Evolutionary conservation across 2,797 vertebrate genomes (phyloP).

Genomic region (Alauda arvensis): DNA sequence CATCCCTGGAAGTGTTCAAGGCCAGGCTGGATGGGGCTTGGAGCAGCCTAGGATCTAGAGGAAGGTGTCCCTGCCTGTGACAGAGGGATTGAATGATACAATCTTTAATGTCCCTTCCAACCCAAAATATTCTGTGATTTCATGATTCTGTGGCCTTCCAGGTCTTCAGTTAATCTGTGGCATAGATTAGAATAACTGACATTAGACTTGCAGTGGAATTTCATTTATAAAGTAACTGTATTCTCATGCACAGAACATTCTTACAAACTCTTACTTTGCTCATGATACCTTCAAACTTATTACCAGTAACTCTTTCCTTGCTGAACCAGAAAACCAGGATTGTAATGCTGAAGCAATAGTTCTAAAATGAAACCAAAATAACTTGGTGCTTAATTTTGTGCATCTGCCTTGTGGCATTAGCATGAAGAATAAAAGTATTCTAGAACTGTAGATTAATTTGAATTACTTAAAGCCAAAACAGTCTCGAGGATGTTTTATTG

Average conservation of each 20-base stretch:
- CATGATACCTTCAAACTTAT: neutral
- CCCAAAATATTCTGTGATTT: neutral
- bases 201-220: neutral
- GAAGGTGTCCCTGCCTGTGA: neutral
- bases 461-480: neutral
- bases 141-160: neutral
- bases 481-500: neutral
- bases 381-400: neutral
- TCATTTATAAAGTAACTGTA: neutral
- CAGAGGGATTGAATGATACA: neutral
- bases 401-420: neutral
- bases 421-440: neutral
- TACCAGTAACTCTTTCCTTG: neutral
- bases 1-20: neutral
- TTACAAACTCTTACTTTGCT: neutral
- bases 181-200: neutral
- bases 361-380: neutral
- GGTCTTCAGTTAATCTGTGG: neutral
- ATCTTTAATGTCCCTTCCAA: neutral
- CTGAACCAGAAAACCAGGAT: neutral
- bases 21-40: neutral
- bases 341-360: neutral
- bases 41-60: accelerated
- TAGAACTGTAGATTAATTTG: neutral
- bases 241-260: neutral